Conservation (phyloP, 1,140 invertebrate species). For the Papilio aristodemus region DNA sequence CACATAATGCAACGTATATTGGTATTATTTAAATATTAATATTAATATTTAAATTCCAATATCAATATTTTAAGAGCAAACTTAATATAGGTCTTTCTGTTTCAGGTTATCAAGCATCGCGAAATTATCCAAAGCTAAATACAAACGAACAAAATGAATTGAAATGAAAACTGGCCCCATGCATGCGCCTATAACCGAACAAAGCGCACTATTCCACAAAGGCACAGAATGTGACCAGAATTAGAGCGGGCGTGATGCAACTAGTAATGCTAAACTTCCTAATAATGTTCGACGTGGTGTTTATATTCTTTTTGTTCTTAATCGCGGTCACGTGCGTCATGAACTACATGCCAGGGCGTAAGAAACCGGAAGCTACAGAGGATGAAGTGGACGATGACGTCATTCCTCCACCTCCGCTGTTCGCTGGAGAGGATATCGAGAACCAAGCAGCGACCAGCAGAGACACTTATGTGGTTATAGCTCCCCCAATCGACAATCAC, state of each 20-base stretch:
- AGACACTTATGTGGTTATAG: constrained; percentile 75
- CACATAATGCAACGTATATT: too few relatives aligned
- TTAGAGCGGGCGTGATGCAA: constrained; percentile 83
- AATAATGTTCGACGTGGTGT: constrained; percentile 92
- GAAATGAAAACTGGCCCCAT: constrained; percentile 36
- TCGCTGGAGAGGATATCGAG: constrained; percentile 61
- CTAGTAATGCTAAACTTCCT: constrained; percentile 90
- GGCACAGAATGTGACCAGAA: constrained; percentile 62
- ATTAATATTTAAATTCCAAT: constrained; percentile 14
- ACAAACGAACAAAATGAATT: constrained; percentile 27
- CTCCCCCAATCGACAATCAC: constrained; percentile 65
- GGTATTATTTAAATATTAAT: too few relatives aligned
- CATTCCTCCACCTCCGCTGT: constrained; percentile 76
- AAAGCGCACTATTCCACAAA: constrained; percentile 32
- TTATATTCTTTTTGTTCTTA: constrained; percentile 91
- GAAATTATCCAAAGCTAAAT: not conserved
- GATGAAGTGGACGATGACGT: constrained; percentile 73
- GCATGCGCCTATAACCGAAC: constrained; percentile 30
- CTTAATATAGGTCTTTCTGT: constrained; percentile 32
- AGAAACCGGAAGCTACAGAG: constrained; percentile 58
- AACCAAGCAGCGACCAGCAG: constrained; percentile 51
- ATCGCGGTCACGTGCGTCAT: constrained; percentile 89
- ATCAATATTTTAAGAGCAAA: not conserved
- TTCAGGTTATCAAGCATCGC: constrained; percentile 35
- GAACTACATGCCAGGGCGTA: constrained; percentile 85